A percentile compares a stretch with the other conserved stretches of the same genome.
Conservation (phyloP, 2,797 vertebrate species). For the Hydrocynus forskahlii region DNA sequence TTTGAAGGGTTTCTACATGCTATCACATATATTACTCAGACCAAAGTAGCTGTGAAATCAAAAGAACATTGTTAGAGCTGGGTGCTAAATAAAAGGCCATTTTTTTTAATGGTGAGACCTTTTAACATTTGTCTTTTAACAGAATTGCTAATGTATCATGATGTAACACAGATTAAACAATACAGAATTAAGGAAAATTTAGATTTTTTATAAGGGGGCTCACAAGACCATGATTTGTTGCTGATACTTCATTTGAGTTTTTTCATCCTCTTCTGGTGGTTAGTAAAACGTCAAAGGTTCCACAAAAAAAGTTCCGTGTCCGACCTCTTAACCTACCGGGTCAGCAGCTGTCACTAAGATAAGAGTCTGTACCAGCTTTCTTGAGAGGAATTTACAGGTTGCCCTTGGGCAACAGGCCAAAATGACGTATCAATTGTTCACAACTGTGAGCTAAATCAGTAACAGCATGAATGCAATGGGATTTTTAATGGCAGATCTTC, state of each 20-base stretch:
- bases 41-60: too few relatives aligned
- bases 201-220: too few relatives aligned
- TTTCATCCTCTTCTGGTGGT: neutral
- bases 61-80: too few relatives aligned
- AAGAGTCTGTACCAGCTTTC: conserved; percentile 43
- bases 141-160: too few relatives aligned
- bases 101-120: too few relatives aligned
- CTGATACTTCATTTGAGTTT: neutral
- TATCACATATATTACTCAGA: too few relatives aligned
- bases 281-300: neutral
- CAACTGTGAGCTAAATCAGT: conserved; percentile 6
- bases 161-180: too few relatives aligned
- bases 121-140: too few relatives aligned
- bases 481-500: neutral
- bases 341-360: conserved; percentile 44
- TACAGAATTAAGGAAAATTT: too few relatives aligned
- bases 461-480: neutral
- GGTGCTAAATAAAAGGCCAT: too few relatives aligned
- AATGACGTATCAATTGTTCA: conserved; percentile 35
- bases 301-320: neutral
- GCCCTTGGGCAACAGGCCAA: conserved; percentile 34
- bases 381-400: conserved; percentile 42
- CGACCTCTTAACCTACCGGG: conserved; percentile 33
- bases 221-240: too few relatives aligned
- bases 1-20: too few relatives aligned